Evolutionary conservation across 2,113 vertebrate species (phyloP).

Genomic region (Regulus satrapa): DNA sequence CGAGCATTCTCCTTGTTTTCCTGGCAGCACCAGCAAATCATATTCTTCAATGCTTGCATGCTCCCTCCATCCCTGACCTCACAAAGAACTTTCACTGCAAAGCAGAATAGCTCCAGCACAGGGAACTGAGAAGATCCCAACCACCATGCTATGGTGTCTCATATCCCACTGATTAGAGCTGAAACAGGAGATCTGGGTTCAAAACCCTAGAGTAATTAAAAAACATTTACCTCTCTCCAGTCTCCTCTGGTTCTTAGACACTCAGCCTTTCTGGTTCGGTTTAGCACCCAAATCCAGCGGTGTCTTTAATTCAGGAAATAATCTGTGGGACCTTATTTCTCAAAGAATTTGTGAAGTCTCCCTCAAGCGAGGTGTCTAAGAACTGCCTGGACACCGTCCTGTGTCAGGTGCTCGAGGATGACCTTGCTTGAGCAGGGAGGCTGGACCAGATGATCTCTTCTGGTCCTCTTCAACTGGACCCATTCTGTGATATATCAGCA

Average conservation of each 20-base stretch:
- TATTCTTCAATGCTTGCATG: background rate
- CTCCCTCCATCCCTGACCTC: too few relatives aligned
- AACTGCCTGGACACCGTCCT: background rate
- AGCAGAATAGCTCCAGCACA: background rate
- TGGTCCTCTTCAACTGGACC: background rate
- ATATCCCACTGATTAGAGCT: background rate
- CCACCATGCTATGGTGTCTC: accelerated
- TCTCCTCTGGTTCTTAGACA: background rate
- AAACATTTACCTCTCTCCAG: background rate
- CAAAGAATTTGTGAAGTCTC: background rate
- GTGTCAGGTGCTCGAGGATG: background rate
- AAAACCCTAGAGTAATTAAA: background rate
- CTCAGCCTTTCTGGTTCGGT: background rate
- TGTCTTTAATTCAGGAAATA: background rate
- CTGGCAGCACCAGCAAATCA: background rate
- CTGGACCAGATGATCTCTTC: background rate
- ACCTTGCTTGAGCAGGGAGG: too few relatives aligned
- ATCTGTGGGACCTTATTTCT: background rate
- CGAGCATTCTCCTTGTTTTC: background rate
- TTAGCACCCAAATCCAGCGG: background rate
- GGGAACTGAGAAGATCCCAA: background rate
- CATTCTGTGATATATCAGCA: background rate
- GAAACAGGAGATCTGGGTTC: background rate
- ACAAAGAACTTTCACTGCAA: background rate
- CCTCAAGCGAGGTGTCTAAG: background rate